Evolutionary conservation across 2,888 invertebrate genomes (phyloP).

Genomic region (Iselma pallidipennis): DNA sequence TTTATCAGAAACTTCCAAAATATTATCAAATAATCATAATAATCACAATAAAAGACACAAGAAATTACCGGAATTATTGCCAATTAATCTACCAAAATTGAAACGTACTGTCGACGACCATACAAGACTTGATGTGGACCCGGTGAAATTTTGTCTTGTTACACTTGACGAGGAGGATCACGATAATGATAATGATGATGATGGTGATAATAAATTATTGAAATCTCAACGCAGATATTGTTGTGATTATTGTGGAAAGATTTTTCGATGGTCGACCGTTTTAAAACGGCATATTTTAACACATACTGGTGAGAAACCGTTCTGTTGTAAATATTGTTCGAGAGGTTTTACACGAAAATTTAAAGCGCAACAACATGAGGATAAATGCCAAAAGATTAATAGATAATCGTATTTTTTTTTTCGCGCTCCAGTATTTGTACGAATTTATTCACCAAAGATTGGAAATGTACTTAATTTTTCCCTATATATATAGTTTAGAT

Average conservation of each 20-base stretch:
- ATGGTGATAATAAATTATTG: too few species aligned
- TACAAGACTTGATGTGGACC: slow-evolving; percentile 36
- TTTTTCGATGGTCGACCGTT: slow-evolving; percentile 55
- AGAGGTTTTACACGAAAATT: neutral
- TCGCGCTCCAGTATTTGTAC: neutral
- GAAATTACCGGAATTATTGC: slow-evolving; percentile 39
- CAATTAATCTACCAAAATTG: slow-evolving; percentile 30
- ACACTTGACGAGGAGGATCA: slow-evolving; percentile 39
- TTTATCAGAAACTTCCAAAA: slow-evolving; percentile 18
- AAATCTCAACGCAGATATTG: slow-evolving; percentile 42
- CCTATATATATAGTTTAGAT: neutral
- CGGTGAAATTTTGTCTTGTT: slow-evolving; percentile 46
- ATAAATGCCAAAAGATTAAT: neutral
- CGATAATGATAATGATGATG: slow-evolving; percentile 9
- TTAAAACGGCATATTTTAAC: slow-evolving; percentile 54
- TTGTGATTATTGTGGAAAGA: slow-evolving; percentile 50
- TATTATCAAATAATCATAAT: slow-evolving; percentile 6
- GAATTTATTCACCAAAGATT: slow-evolving; percentile 11
- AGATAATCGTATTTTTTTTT: neutral
- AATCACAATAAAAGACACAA: slow-evolving; percentile 9
- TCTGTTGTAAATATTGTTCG: slow-evolving; percentile 49
- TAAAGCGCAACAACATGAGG: neutral
- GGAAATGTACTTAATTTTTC: slow-evolving; percentile 7
- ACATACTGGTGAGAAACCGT: slow-evolving; percentile 54
- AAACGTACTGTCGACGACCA: slow-evolving; percentile 15